Evolutionary conservation across 35 echinoderm and acorn worm species (phyloP), one percentile per base, ranked within the genome.

Genomic region (Chiridota heheva): DNA sequence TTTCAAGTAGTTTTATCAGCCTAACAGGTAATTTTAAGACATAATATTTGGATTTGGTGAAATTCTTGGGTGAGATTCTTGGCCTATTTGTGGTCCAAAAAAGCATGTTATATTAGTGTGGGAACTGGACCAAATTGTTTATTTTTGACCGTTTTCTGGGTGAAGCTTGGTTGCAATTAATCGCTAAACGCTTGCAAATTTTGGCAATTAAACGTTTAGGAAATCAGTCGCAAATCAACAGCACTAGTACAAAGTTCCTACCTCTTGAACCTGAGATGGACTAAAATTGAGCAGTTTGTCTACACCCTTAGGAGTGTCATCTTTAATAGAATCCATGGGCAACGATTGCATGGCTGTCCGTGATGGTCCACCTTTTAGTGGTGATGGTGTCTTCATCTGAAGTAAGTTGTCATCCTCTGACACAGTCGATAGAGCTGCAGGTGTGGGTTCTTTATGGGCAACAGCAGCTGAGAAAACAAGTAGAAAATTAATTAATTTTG

Each of bases 301-400:
- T 1, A 96, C 77, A 30, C 75, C 91, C 18, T 63, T 76, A 0
- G 77, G 38, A 15, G 27, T 20, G 3, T 42, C 74, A 4, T 72
- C 57, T 7, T 44, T 39, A 15, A 80, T 49, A 31, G 44, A 76
- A 13, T 43, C 41, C 18, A 72, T 74, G 31, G 42, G 42, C 0
- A 61, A 72, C 42, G 67, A 41, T 36, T 79, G 36, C 28, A 33
- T 58, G 37, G 39, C 40, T 5, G 68, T 40, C 20, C 43, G 36
- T 30, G 63, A 39, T 3, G 77, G 40, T 1, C 67, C 32, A 1
- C 41, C 69, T 34, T 67, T 60, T 22, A 34, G 17, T 33, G 63
- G 66, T n/a, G 92, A 69, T 1, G 92, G 92, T 0, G 92, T 96
- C 37, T 85, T 43, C 92, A 96, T 96, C 55, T 86, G 87, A 4